Conservation (phyloP, 2,797 vertebrate genomes). For the Carapus acus region DNA sequence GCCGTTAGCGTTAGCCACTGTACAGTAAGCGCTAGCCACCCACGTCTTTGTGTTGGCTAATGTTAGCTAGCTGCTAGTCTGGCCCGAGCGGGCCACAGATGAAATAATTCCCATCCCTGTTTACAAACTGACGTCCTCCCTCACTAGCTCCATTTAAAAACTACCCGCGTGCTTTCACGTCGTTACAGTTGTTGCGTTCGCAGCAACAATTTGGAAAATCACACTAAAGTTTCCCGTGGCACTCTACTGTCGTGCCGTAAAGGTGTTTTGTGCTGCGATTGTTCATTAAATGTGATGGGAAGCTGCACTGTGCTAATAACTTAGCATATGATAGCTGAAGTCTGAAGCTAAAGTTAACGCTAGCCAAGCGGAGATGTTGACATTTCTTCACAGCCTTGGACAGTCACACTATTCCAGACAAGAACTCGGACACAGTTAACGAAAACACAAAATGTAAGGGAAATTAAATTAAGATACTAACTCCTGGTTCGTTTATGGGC, state of each 20-base stretch:
- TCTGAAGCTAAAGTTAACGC: slow-evolving; percentile 39
- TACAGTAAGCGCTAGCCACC: slow-evolving; percentile 45
- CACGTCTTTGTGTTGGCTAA: slow-evolving; percentile 70
- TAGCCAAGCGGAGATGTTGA: slow-evolving; percentile 68
- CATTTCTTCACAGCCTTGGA: slow-evolving; percentile 63
- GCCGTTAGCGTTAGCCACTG: slow-evolving; percentile 48
- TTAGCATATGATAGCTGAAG: slow-evolving; percentile 53
- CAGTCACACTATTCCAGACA: slow-evolving; percentile 43
- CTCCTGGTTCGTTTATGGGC: slow-evolving; percentile 66
- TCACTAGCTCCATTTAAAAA: slow-evolving; percentile 11
- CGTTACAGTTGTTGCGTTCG: neutral
- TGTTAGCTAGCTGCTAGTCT: slow-evolving; percentile 57
- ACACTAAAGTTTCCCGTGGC: neutral
- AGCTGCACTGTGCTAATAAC: slow-evolving; percentile 50
- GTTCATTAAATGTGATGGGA: slow-evolving; percentile 56
- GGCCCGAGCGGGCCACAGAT: slow-evolving; percentile 51
- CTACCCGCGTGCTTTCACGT: neutral
- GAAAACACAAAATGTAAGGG: slow-evolving; percentile 48
- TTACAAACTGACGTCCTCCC: slow-evolving; percentile 48
- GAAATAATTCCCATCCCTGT: slow-evolving; percentile 50
- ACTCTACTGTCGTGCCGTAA: slow-evolving; percentile 15
- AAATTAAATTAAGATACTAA: slow-evolving; percentile 68
- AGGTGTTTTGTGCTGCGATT: slow-evolving; percentile 39
- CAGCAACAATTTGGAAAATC: neutral
- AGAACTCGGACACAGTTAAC: slow-evolving; percentile 47